Percentiles rank a stretch among this genome's conserved stretches.
These are phyloP conservation scores for Lissocephala sabroskyi DNA, from an alignment of 2,888 invertebrate genomes.

Conservation along the genomic window DNA sequence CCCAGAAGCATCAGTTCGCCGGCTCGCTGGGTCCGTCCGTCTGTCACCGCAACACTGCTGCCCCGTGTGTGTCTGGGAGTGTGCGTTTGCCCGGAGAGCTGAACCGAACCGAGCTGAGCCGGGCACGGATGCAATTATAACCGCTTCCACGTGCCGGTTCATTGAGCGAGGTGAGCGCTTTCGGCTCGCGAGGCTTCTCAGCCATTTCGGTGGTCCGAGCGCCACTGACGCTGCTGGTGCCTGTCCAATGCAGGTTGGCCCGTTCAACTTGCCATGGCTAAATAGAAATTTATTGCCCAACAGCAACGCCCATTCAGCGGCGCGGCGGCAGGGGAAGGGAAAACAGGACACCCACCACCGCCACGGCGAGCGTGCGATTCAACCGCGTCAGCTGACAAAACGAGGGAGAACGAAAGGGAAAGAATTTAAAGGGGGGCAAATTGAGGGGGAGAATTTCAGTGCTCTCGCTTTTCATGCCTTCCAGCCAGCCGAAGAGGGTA, in stretches of 20 bases:
- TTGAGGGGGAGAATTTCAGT: too few species aligned
- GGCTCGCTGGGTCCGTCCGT: too few species aligned
- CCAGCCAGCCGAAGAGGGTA: too few species aligned
- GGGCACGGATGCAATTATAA: constrained; percentile 61
- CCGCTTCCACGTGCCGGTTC: constrained; percentile 64
- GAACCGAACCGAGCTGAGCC: background rate
- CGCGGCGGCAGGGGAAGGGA: constrained; percentile 25
- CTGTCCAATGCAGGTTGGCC: constrained; percentile 9
- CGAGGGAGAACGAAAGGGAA: too few species aligned
- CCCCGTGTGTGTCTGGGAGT: too few species aligned
- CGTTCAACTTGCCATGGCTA: constrained; percentile 36
- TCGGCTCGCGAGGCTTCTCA: constrained; percentile 15
- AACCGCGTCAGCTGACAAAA: too few species aligned
- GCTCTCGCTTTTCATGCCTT: too few species aligned
- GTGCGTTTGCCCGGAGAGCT: too few species aligned
- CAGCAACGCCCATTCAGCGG: constrained; percentile 33
- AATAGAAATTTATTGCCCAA: constrained; percentile 61
- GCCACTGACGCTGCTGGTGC: constrained; percentile 6
- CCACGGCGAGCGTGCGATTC: too few species aligned
- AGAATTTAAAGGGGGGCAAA: too few species aligned
- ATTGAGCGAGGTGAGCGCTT: constrained; percentile 36
- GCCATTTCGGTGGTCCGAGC: constrained; percentile 14
- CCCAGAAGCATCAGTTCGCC: too few species aligned
- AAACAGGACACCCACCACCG: constrained; percentile 4
- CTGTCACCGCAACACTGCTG: too few species aligned